A percentile compares a stretch with the other conserved stretches of the same genome.
phyloP scores from a whole-genome alignment of 2,888 invertebrate species.

The Geotrupes spiniger region DNA sequence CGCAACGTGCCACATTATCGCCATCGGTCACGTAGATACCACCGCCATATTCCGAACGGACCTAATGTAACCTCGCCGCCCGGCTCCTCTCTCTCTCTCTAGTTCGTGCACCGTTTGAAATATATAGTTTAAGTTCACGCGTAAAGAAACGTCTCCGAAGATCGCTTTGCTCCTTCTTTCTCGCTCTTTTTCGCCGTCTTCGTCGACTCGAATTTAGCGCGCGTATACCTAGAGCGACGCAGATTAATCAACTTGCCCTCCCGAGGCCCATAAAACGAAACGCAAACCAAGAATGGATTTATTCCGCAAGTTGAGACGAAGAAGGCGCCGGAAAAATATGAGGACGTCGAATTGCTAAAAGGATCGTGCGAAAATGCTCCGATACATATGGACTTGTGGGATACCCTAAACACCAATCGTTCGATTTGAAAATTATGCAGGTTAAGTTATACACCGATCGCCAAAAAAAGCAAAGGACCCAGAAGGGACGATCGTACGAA shows the following conservation, averaged over 20 bases:
- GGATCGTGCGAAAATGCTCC: too few relatives aligned
- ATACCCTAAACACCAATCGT: too few relatives aligned
- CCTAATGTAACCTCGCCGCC: too few relatives aligned
- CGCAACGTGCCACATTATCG: constrained; percentile 15
- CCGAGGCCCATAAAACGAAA: constrained; percentile 37
- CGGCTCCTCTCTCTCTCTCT: neutral
- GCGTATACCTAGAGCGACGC: constrained; percentile 26
- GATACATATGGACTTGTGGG: too few relatives aligned
- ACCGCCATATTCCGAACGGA: too few relatives aligned
- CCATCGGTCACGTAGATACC: constrained; percentile 16
- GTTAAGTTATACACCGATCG: too few relatives aligned
- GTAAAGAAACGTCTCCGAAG: constrained; percentile 6
- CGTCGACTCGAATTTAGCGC: neutral
- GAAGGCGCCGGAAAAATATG: constrained; percentile 17
- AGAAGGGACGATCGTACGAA: too few relatives aligned
- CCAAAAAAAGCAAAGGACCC: too few relatives aligned
- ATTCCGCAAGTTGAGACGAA: constrained; percentile 34
- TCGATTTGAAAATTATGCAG: too few relatives aligned
- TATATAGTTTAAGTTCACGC: constrained; percentile 7
- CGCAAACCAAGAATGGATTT: constrained; percentile 38
- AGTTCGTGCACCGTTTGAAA: constrained; percentile 2
- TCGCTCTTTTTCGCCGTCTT: too few relatives aligned
- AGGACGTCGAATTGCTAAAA: neutral
- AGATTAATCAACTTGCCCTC: constrained; percentile 37
- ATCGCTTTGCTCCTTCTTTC: too few relatives aligned